These are phyloP conservation scores for Pampusana beccarii DNA, from an alignment of 2,113 vertebrate genomes.

Conservation along the genomic window DNA sequence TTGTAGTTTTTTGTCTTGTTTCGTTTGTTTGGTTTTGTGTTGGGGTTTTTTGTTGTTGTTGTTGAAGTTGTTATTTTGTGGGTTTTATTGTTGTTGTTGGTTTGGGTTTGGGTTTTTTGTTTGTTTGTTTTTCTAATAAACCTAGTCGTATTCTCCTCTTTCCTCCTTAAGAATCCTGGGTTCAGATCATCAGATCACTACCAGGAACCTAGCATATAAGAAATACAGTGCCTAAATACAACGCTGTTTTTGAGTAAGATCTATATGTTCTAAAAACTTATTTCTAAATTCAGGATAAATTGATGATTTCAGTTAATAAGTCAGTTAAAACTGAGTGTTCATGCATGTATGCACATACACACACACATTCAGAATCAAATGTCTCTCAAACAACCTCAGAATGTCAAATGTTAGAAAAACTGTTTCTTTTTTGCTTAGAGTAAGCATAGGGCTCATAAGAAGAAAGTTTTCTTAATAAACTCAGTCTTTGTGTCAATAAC, in stretches of 20 bases:
- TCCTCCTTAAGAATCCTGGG: background rate
- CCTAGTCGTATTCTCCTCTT: background rate
- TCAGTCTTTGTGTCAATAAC: background rate
- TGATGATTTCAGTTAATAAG: background rate
- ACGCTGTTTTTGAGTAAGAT: background rate
- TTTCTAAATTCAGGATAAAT: background rate
- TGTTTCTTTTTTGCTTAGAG: background rate
- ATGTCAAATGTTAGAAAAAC: background rate
- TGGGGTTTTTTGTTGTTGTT: no score
- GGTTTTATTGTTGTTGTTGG: no score
- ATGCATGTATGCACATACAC: background rate
- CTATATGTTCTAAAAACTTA: background rate
- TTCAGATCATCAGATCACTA: background rate
- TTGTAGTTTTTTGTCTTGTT: no score
- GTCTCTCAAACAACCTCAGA: background rate
- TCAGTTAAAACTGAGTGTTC: background rate
- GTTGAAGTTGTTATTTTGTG: no score
- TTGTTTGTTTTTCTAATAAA: background rate
- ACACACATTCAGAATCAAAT: background rate
- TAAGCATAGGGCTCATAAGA: background rate
- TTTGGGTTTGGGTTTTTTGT: no score
- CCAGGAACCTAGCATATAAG: background rate
- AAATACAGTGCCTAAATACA: background rate
- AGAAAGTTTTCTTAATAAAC: background rate
- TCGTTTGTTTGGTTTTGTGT: no score